These are phyloP conservation scores for Ptychobarbus kaznakovi DNA, from an alignment of 2,797 vertebrate species.

Conservation along the genomic window DNA sequence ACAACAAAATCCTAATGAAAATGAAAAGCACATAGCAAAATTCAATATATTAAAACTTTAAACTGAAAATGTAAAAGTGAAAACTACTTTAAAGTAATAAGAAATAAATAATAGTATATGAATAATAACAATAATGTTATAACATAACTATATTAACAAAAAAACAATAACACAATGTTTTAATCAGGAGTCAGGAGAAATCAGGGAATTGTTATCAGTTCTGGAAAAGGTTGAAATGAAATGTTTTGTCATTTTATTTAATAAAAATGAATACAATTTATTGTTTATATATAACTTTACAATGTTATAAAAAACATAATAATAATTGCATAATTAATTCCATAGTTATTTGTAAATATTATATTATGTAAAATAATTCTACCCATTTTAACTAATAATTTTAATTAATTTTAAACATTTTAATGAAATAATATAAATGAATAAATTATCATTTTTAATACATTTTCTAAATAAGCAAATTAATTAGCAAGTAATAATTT, in stretches of 20 bases:
- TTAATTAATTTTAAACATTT: too few species aligned
- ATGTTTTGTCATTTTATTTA: background rate
- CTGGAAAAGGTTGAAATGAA: background rate
- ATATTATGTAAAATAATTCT: background rate
- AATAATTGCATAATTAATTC: background rate
- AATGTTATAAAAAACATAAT: background rate
- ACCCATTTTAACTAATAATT: background rate
- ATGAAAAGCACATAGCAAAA: background rate
- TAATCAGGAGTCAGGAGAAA: too few species aligned
- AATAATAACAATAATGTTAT: background rate
- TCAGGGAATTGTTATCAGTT: background rate
- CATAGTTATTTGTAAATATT: background rate
- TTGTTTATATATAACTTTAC: too few species aligned
- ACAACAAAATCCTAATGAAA: background rate
- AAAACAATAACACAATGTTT: too few species aligned
- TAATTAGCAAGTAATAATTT: background rate
- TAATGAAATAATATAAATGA: background rate
- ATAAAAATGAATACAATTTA: background rate
- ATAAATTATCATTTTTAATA: background rate
- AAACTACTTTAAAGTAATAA: background rate
- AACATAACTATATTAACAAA: background rate
- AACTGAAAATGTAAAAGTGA: background rate
- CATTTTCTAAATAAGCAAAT: background rate
- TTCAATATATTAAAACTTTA: background rate
- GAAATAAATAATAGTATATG: background rate